Percentiles rank a stretch among this genome's conserved stretches.
phyloP scores from a whole-genome alignment of 2,113 vertebrate genomes.

The Equus quagga region DNA sequence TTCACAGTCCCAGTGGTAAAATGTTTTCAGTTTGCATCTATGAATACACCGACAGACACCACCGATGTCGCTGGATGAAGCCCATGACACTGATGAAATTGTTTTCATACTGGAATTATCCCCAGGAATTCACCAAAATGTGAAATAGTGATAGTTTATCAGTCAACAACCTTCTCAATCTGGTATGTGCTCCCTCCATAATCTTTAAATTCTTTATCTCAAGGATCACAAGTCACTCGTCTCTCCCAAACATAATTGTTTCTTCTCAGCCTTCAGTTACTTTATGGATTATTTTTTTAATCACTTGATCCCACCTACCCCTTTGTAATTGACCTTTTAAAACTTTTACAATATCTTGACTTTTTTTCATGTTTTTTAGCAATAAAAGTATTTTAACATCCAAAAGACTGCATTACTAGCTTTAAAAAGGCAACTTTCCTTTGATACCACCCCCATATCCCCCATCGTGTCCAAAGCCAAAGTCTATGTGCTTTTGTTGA shows the following conservation, averaged over 20 bases:
- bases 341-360: neutral
- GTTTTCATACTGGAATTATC: neutral
- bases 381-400: neutral
- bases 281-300: neutral
- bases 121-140: slow-evolving; percentile 43
- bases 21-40: neutral
- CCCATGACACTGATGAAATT: neutral
- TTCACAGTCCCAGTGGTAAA: neutral
- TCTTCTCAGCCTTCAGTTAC: slow-evolving; percentile 2
- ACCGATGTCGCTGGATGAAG: neutral
- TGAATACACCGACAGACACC: slow-evolving; percentile 9
- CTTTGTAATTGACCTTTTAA: neutral
- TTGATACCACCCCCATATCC: neutral
- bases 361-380: neutral
- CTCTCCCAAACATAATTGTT: neutral
- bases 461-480: neutral
- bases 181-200: neutral
- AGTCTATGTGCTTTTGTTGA: neutral
- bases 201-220: slow-evolving; percentile 39
- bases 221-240: neutral
- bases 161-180: neutral
- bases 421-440: neutral
- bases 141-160: neutral
- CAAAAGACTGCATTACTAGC: neutral
- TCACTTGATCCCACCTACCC: neutral